These are phyloP conservation scores for Diprion similis DNA, from an alignment of 1,140 invertebrate genomes.

Conservation along the genomic window DNA sequence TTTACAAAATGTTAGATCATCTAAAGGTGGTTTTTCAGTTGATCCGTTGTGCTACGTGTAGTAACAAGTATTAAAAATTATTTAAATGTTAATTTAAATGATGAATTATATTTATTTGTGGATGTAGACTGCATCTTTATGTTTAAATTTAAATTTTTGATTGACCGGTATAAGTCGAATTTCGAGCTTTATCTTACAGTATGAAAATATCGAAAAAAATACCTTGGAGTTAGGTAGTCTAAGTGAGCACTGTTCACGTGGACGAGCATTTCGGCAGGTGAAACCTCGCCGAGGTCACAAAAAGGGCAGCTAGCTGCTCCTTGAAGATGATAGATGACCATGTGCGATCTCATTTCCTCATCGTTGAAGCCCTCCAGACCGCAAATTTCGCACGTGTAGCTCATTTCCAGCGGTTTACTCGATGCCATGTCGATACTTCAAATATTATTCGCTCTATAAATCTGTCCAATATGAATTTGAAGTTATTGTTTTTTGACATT, in stretches of 20 bases:
- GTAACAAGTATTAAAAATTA: no score
- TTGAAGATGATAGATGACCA: constrained; percentile 77
- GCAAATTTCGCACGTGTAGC: constrained; percentile 81
- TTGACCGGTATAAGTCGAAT: no score
- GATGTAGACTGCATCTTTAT: no score
- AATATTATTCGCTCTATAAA: not conserved
- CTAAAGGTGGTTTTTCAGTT: no score
- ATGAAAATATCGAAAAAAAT: constrained; percentile 22
- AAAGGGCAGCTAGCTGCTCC: constrained; percentile 81
- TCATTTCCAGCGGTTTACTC: constrained; percentile 56
- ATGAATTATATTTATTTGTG: no score
- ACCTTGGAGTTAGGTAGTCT: constrained; percentile 78
- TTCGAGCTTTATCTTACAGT: no score
- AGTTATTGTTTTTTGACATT: not conserved
- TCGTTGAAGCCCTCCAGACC: constrained; percentile 80
- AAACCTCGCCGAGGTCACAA: constrained; percentile 77
- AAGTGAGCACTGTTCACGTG: constrained; percentile 84
- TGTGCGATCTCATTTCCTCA: constrained; percentile 80
- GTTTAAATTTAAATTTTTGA: no score
- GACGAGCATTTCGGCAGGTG: constrained; percentile 75
- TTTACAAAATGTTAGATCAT: no score
- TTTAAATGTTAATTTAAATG: no score
- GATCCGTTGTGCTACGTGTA: no score
- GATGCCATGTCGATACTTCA: constrained; percentile 44
- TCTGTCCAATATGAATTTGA: not conserved